phyloP scores from a whole-genome alignment of 2,797 vertebrate genomes.

The Mormyrops boulengeri region DNA sequence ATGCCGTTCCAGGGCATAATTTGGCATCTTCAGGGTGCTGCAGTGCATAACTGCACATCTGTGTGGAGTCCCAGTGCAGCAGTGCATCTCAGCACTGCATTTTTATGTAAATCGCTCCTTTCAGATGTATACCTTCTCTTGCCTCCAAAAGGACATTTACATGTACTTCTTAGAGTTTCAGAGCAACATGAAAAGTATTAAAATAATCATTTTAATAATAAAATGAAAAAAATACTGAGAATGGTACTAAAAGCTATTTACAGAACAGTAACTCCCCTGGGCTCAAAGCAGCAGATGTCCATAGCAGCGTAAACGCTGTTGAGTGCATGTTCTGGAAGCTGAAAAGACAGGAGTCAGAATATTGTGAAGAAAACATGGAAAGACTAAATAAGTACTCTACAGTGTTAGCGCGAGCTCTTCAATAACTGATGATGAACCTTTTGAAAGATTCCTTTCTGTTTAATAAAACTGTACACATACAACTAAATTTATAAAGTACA shows the following conservation, averaged over 20 bases:
- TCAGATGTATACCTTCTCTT: constrained; percentile 34
- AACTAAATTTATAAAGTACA: neutral
- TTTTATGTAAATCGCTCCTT: constrained; percentile 59
- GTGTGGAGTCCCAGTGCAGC: neutral
- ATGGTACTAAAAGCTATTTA: constrained; percentile 53
- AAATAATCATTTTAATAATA: neutral
- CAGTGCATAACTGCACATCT: neutral
- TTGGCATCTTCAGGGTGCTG: neutral
- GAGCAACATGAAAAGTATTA: constrained; percentile 51
- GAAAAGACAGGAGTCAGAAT: neutral
- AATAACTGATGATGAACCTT: neutral
- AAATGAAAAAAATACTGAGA: neutral
- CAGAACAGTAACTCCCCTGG: neutral
- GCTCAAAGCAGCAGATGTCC: neutral
- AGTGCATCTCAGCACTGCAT: constrained; percentile 46
- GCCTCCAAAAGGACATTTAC: constrained; percentile 14
- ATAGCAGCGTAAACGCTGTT: constrained; percentile 7
- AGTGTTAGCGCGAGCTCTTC: neutral
- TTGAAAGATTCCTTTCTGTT: neutral
- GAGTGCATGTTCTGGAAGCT: neutral
- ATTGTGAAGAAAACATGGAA: neutral
- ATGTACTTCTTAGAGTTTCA: constrained; percentile 25
- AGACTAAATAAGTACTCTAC: neutral
- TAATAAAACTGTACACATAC: neutral
- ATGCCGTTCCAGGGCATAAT: constrained; percentile 48